Evolutionary conservation across 2,888 invertebrate species (phyloP).

Genomic region (Digitonthophagus gazella): DNA sequence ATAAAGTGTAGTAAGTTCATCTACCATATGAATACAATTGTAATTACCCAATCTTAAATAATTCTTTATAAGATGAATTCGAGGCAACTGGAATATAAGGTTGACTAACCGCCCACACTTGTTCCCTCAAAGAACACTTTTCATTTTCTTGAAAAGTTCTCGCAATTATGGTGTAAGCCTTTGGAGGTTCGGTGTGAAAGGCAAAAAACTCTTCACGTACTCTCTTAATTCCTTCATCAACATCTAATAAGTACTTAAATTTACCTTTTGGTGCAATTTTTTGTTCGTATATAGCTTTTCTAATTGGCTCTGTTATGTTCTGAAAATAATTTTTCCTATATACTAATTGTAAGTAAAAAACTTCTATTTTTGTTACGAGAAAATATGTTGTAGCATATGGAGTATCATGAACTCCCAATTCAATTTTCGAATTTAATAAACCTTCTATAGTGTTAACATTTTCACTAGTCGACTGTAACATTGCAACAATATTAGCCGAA

Average conservation of each 20-base stretch:
- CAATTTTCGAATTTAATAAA: constrained; percentile 59
- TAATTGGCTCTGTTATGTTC: constrained; percentile 63
- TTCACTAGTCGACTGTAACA: constrained; percentile 62
- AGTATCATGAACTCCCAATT: constrained; percentile 62
- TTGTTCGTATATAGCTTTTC: constrained; percentile 61
- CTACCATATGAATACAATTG: not conserved
- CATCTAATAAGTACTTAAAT: constrained; percentile 56
- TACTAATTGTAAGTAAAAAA: not conserved
- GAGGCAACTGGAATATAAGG: constrained; percentile 58
- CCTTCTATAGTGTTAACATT: constrained; percentile 58
- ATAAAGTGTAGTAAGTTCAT: not conserved
- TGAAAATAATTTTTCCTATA: constrained; percentile 38
- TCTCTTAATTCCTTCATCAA: constrained; percentile 60
- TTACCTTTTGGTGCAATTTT: constrained; percentile 64
- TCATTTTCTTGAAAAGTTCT: constrained; percentile 67
- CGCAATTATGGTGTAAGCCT: constrained; percentile 65
- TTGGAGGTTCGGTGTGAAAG: constrained; percentile 66
- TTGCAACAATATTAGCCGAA: constrained; percentile 66
- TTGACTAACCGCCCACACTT: constrained; percentile 55
- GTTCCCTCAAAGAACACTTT: constrained; percentile 68
- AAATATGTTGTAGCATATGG: constrained; percentile 60
- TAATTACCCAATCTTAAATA: constrained; percentile 57
- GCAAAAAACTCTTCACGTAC: constrained; percentile 63
- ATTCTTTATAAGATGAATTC: constrained; percentile 55
- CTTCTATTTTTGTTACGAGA: constrained; percentile 55